Base-by-base conservation (phyloP, 2,888 invertebrate species). In the Drosophila mayaguana region DNA sequence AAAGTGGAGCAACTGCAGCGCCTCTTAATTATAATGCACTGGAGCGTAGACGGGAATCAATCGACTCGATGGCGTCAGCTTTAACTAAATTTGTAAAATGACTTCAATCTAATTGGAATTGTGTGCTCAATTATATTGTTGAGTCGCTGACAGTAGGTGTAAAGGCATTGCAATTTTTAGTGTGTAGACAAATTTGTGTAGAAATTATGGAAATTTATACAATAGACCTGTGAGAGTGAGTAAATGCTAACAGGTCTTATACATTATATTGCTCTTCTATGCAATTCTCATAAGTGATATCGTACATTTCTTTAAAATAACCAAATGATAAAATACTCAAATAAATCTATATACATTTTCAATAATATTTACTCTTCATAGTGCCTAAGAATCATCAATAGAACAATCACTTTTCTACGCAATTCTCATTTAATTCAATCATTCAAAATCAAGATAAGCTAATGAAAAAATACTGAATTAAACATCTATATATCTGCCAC, bases 1-100 rank as follows among this genome's bases (percentile, higher is more conserved):
- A 71, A 71, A 68, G 55, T 88, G 72, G 88, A 72, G 69, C 82
- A 83, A 79, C 80, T 79, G 80, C 81, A 81, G 62, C 65, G 85
- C 69, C 83, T 67, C 86, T 85, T 86, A 83, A 86, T 86, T 88
- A 80, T 64, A 63, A 69, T 75, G 74, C 48, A 62, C 53, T 43
- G 43, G 22, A 34, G 36, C 67, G 28, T 63, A 63, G 63, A 60
- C 73, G 32, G 45, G 14, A 60, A 70, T 81, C 81, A 85, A 79
- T 82, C 80, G 62, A 55, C 50, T 48, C 63, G 65, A 12, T 81
- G 80, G 73, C 80, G 84, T 67, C 74, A 68, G 76, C 63, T 57
- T 67, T 54, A 63, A 78, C 72, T 75, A 72, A 80, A 65, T 53
- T 25, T 57, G 20, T 36, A 46, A 40, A 34, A 14, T 20, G 42